Evolutionary conservation across 2,888 invertebrate species (phyloP).

Genomic region (Thereva nobilitata): DNA sequence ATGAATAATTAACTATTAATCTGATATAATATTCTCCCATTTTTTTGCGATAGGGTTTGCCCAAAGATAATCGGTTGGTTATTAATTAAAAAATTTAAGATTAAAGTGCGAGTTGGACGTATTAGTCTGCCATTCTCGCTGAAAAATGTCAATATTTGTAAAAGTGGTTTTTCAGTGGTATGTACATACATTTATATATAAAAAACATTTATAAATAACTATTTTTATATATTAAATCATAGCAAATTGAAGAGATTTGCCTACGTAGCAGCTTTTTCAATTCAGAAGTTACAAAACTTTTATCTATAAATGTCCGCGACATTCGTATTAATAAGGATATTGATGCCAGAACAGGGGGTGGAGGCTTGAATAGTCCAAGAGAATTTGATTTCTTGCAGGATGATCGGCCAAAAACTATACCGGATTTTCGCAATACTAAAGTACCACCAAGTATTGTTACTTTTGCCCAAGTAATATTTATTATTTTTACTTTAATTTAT

Average conservation of each 20-base stretch:
- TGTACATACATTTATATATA: conserved; percentile 52
- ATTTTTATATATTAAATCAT: conserved; percentile 36
- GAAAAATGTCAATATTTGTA: conserved; percentile 78
- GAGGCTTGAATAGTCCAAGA: neutral
- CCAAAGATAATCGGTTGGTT: conserved; percentile 79
- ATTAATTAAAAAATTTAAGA: conserved; percentile 77
- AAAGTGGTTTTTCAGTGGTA: conserved; percentile 78
- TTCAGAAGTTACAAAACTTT: conserved; percentile 82
- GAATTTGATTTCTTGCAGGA: conserved; percentile 42
- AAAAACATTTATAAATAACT: neutral
- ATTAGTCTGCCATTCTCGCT: conserved; percentile 81
- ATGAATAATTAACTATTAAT: conserved; percentile 1
- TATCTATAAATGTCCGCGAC: conserved; percentile 80
- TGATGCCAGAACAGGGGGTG: conserved; percentile 50
- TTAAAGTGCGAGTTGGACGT: conserved; percentile 78
- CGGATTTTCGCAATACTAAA: conserved; percentile 75
- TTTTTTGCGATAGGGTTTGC: conserved; percentile 66
- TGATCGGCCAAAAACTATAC: conserved; percentile 51
- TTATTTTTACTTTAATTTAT: conserved; percentile 14
- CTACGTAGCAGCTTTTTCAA: conserved; percentile 86
- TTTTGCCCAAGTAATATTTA: conserved; percentile 73
- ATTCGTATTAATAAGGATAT: conserved; percentile 81
- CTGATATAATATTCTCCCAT: conserved; percentile 33
- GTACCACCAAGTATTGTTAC: conserved; percentile 79
- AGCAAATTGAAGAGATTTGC: conserved; percentile 85